Evolutionary conservation across 1,140 invertebrate species (phyloP), one percentile per base, ranked within the genome.

Genomic region (Adelges cooleyi): DNA sequence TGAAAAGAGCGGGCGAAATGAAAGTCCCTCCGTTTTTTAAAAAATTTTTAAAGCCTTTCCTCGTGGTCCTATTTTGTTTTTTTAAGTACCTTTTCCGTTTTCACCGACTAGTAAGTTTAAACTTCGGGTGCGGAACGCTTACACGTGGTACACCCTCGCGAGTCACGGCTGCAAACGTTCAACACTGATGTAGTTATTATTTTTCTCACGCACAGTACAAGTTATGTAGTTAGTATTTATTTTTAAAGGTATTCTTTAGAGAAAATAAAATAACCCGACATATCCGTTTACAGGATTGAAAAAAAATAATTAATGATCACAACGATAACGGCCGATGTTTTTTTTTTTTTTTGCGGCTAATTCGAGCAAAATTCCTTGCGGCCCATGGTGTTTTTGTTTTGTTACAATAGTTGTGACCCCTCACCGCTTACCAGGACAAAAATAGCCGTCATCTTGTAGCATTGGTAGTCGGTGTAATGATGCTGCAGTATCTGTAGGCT

Each of bases 331-430:
- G 38, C 5, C 5, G 11, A 38, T 44, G 8, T 38, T 15, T 56
- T 56, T 56, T 40, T 44, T 4, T 38, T 15, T 56, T 56, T 56
- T 40, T 44, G 54, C 22, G 54, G 54, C 44, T 59, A 44, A 44
- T 59, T 59, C 27, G 23, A 36, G 27, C 54, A n/a, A 46, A 44
- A 59, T 59, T 59, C 54, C 36, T 23, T 18, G 23, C 54, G 54
- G 13, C 36, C 33, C 2, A 54, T 40, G 33, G 33, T 54, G 52
- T 44, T 23, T 40, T 20, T 2, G 48, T 25, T 40, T n/a, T n/a
- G n/a, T n/a, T n/a, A n/a, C n/a, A n/a, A n/a, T n/a, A n/a, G n/a
- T n/a, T n/a, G n/a, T n/a, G n/a, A n/a, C n/a, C n/a, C n/a, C n/a
- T n/a, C n/a, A n/a, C n/a, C n/a, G n/a, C n/a, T n/a, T n/a, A n/a